These are phyloP conservation scores for Stenoptilia bipunctidactyla DNA, from an alignment of 2,888 invertebrate genomes.

Conservation along the genomic window DNA sequence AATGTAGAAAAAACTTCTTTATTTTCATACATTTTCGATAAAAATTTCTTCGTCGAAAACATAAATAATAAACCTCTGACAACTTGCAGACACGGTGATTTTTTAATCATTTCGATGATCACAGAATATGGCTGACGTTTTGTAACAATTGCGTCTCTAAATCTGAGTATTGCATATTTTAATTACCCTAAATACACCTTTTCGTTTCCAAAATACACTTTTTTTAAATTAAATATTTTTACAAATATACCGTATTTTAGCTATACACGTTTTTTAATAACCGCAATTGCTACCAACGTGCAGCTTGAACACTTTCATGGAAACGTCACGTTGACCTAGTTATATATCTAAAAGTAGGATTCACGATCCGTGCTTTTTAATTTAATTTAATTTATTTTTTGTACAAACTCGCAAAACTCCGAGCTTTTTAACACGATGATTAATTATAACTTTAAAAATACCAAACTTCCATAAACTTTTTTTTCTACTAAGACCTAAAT, in stretches of 20 bases:
- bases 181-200: conserved; percentile 23
- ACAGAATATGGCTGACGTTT: conserved; percentile 41
- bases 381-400: conserved; percentile 26
- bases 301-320: conserved; percentile 64
- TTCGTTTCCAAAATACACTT: conserved; percentile 31
- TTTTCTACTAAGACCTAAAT: conserved; percentile 69
- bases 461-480: conserved; percentile 69
- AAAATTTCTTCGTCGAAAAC: conserved; percentile 55
- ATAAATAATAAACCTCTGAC: conserved; percentile 52
- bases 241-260: conserved; percentile 19
- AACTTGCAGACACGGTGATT: conserved; percentile 52
- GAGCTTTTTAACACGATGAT: conserved; percentile 56
- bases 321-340: conserved; percentile 64
- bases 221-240: conserved; percentile 37
- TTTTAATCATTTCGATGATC: conserved; percentile 63
- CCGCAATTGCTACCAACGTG: conserved; percentile 17
- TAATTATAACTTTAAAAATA: conserved; percentile 67
- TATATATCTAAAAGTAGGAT: conserved; percentile 59
- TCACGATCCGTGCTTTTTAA: conserved; percentile 62
- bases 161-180: conserved; percentile 25
- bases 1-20: conserved; percentile 53
- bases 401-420: conserved; percentile 44
- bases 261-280: conserved; percentile 25
- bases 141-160: conserved; percentile 28
- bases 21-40: conserved; percentile 34